Percentiles rank a stretch among this genome's conserved stretches.
These are phyloP conservation scores for Clusia tigrina DNA, from an alignment of 2,888 invertebrate genomes.

Conservation along the genomic window DNA sequence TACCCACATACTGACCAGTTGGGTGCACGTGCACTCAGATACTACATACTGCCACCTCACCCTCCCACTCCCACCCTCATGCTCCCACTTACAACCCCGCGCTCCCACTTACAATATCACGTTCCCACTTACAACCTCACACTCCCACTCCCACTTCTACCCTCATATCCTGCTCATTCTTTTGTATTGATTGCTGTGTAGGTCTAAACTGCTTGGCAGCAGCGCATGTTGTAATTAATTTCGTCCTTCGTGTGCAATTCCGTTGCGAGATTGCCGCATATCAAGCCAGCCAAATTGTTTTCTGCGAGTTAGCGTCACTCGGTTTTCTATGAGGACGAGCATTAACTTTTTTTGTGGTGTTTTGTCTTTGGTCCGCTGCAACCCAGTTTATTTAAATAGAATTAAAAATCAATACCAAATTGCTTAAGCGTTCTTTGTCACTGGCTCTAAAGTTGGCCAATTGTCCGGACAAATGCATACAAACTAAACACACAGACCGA, in stretches of 20 bases:
- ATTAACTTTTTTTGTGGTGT: not conserved
- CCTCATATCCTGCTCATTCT: conserved; percentile 19
- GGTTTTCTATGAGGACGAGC: too few species aligned
- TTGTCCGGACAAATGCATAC: conserved; percentile 26
- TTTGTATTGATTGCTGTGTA: not conserved
- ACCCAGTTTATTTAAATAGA: not conserved
- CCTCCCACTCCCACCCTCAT: too few species aligned
- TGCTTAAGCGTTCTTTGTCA: conserved; percentile 33
- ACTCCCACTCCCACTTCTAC: conserved; percentile 30
- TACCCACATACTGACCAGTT: too few species aligned
- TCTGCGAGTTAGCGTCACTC: not conserved
- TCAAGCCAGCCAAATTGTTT: not conserved
- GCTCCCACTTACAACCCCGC: too few species aligned
- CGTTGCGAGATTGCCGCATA: not conserved
- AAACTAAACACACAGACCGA: too few species aligned
- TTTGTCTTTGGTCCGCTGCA: too few species aligned
- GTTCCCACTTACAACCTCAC: not conserved
- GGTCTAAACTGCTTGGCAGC: not conserved
- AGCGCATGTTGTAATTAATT: not conserved
- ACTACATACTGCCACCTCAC: too few species aligned
- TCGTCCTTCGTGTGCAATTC: not conserved
- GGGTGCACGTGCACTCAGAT: too few species aligned
- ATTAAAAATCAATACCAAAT: conserved; percentile 41
- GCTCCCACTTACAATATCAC: too few species aligned
- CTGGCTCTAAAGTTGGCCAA: conserved; percentile 41